Evolutionary conservation across 1,140 invertebrate species (phyloP), one percentile per base, ranked within the genome.

Genomic region (Drosophila guanche): DNA sequence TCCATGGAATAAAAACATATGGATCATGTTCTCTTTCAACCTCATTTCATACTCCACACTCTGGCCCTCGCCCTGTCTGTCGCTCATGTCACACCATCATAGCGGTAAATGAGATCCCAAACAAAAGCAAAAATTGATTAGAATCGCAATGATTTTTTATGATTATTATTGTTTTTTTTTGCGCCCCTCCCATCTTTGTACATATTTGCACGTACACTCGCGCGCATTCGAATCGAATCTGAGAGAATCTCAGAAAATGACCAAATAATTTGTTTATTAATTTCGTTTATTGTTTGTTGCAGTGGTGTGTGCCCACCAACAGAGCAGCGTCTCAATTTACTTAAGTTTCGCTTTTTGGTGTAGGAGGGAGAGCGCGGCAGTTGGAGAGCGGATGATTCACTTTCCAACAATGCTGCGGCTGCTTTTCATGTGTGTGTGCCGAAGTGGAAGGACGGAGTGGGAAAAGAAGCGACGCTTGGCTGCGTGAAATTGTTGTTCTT

Each of bases 261-360:
- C 59, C 42, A 52, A 70, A 80, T 81, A 77, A 80, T 80, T 80
- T 80, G 78, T 80, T 80, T 80, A 80, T 81, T 83, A 80, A 80
- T 80, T 83, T 68, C 52, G 51, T 78, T 73, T 68, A 73, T 72
- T 67, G 6, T 42, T 56, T 52, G 7, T 25, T 43, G 54, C 51
- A 56, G 50, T 12, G 25, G 48, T 41, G 45, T 51, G 46, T 37
- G 72, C 78, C 78, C 78, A 80, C 78, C 78, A 81, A 76, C 78
- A 55, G 69, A 68, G 63, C 59, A 12, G 33, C 33, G 33, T 12
- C 33, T 37, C 33, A 4, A 37, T 37, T 12, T 68, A 62, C 50
- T 63, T 56, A 54, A 50, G 29, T 56, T 68, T 68, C 50, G 65
- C 43, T 68, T 68, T 66, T 67, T 67, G 53, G 45, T 62, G 65